These are phyloP conservation scores for Tethea ocularis DNA, from an alignment of 2,888 invertebrate genomes.

Conservation along the genomic window DNA sequence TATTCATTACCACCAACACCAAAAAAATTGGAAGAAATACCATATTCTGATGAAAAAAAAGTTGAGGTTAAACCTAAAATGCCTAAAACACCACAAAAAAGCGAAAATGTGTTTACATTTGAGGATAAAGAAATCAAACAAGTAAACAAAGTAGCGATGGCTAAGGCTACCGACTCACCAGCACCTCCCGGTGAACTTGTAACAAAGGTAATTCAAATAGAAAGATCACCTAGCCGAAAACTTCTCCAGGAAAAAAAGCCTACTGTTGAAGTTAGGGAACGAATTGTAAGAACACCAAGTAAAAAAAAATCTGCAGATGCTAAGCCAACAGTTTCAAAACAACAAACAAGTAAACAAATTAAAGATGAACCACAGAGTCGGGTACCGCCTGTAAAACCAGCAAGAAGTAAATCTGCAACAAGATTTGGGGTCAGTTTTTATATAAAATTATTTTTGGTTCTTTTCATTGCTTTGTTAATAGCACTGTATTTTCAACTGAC, in stretches of 20 bases:
- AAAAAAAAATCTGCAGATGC: slow-evolving; percentile 59
- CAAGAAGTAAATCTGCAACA: slow-evolving; percentile 77
- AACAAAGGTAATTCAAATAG: slow-evolving; percentile 75
- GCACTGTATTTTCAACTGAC: slow-evolving; percentile 67
- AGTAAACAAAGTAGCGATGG: slow-evolving; percentile 35
- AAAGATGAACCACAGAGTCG: slow-evolving; percentile 63
- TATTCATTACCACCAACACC: slow-evolving; percentile 62
- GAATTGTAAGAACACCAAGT: slow-evolving; percentile 76
- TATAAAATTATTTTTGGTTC: slow-evolving; percentile 66
- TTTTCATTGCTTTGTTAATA: slow-evolving; percentile 72
- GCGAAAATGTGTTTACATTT: slow-evolving; percentile 60
- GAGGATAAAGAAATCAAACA: slow-evolving; percentile 61
- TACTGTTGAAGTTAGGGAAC: slow-evolving; percentile 68
- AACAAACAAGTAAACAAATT: slow-evolving; percentile 40
- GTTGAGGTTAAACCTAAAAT: slow-evolving; percentile 40
- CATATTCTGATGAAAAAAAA: slow-evolving; percentile 64
- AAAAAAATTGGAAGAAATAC: slow-evolving; percentile 66
- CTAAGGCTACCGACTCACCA: slow-evolving; percentile 51
- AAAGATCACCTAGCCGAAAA: slow-evolving; percentile 75
- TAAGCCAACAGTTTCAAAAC: slow-evolving; percentile 59
- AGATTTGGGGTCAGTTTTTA: slow-evolving; percentile 81
- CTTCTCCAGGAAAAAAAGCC: slow-evolving; percentile 66
- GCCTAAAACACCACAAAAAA: slow-evolving; percentile 54
- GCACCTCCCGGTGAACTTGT: slow-evolving; percentile 62
- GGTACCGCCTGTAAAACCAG: slow-evolving; percentile 76